Conservation (phyloP, 2,797 vertebrate species). For the Chelon auratus region DNA sequence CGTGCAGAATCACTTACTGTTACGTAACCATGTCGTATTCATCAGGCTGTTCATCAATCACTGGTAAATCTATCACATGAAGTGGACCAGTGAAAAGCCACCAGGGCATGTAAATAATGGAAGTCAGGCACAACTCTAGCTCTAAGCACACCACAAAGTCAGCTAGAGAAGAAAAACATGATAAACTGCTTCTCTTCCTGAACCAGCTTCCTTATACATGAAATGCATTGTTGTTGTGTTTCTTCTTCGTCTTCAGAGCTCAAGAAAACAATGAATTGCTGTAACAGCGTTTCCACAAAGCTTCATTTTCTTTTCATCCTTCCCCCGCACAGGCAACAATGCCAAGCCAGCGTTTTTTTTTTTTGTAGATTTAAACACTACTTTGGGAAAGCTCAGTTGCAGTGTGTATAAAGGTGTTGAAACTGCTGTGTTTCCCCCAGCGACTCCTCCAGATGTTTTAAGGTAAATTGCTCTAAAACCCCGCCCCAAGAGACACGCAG, state of each 20-base stretch:
- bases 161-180: neutral
- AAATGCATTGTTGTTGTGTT: neutral
- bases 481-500: too few relatives aligned
- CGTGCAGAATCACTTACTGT: neutral
- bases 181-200: neutral
- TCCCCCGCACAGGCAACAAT: neutral
- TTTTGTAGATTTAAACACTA: neutral
- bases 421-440: neutral
- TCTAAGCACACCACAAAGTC: neutral
- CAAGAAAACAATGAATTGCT: neutral
- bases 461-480: neutral
- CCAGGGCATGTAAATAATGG: neutral
- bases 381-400: neutral
- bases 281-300: neutral
- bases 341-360: neutral
- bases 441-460: neutral
- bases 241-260: neutral
- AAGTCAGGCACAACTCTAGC: neutral
- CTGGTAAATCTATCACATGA: slow-evolving; percentile 10
- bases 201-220: neutral
- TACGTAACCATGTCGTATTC: neutral
- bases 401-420: neutral
- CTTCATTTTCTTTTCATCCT: neutral
- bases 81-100: slow-evolving; percentile 12
- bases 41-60: slow-evolving; percentile 22